phyloP scores from a whole-genome alignment of 2,797 vertebrate genomes.

The Myripristis jacobus region DNA sequence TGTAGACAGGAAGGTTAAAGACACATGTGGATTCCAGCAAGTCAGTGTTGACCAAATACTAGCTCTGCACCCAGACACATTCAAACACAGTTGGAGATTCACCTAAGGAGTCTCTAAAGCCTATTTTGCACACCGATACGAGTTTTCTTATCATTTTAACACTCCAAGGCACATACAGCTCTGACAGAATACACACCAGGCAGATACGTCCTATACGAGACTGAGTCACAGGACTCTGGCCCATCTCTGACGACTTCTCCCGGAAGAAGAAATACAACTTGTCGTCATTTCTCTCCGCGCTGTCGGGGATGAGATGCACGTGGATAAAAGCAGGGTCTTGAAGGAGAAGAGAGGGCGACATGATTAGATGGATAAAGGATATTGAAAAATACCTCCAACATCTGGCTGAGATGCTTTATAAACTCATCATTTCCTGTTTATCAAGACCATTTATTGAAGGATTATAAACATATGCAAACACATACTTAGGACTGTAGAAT shows the following conservation, averaged over 20 bases:
- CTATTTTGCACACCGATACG: constrained; percentile 47
- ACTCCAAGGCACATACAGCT: constrained; percentile 54
- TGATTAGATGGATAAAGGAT: constrained; percentile 18
- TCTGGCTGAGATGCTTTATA: constrained; percentile 43
- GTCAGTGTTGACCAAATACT: constrained; percentile 74
- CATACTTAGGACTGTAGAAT: neutral
- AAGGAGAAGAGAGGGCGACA: constrained; percentile 46
- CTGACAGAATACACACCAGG: constrained; percentile 85
- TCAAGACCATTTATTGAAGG: constrained; percentile 18
- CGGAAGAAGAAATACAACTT: constrained; percentile 99
- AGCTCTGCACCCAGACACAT: constrained; percentile 40
- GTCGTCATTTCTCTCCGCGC: constrained; percentile 95
- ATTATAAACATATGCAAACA: constrained; percentile 42
- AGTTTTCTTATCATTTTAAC: constrained; percentile 65
- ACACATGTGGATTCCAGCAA: constrained; percentile 81
- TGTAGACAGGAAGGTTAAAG: constrained; percentile 79
- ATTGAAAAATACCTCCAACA: constrained; percentile 34
- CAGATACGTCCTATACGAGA: constrained; percentile 97
- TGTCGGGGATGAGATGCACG: constrained; percentile 95
- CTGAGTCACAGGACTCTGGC: constrained; percentile 92
- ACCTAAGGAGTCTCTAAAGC: constrained; percentile 28
- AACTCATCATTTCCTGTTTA: constrained; percentile 55
- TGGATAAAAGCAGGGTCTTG: constrained; percentile 95
- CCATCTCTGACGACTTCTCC: constrained; percentile 93
- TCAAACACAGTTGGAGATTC: constrained; percentile 41